These are phyloP conservation scores for Empidonax traillii DNA, from an alignment of 2,113 vertebrate species.

Conservation along the genomic window DNA sequence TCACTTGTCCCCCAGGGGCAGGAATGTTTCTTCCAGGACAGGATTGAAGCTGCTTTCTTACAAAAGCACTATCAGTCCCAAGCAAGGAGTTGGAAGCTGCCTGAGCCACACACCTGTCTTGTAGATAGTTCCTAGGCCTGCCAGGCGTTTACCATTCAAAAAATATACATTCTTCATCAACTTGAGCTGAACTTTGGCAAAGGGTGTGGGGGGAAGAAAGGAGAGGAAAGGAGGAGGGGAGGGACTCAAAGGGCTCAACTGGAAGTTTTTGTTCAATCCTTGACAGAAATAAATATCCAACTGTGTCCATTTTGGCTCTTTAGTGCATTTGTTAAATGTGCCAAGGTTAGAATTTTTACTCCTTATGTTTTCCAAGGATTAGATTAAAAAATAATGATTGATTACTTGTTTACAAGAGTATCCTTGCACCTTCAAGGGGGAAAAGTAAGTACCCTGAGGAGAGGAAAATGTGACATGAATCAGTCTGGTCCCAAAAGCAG, in stretches of 20 bases:
- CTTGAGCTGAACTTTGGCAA: slow-evolving; percentile 60
- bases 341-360: background rate
- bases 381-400: background rate
- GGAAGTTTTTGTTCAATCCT: slow-evolving; percentile 13
- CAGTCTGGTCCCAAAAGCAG: background rate
- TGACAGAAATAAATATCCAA: background rate
- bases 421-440: background rate
- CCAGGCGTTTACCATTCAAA: slow-evolving; percentile 67
- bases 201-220: background rate
- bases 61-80: slow-evolving; percentile 49
- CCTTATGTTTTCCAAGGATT: background rate
- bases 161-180: slow-evolving; percentile 59
- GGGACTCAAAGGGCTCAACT: background rate
- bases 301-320: background rate
- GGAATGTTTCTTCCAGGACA: slow-evolving; percentile 62
- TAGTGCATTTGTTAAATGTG: background rate
- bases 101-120: slow-evolving; percentile 64
- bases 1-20: slow-evolving; percentile 69
- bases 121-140: slow-evolving; percentile 56
- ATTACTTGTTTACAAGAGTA: background rate
- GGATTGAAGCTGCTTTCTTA: slow-evolving; percentile 60
- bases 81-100: slow-evolving; percentile 43
- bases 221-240: background rate
- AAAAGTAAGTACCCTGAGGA: background rate
- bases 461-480: background rate